phyloP scores from a whole-genome alignment of 2,113 vertebrate genomes.

The Lontra canadensis region DNA sequence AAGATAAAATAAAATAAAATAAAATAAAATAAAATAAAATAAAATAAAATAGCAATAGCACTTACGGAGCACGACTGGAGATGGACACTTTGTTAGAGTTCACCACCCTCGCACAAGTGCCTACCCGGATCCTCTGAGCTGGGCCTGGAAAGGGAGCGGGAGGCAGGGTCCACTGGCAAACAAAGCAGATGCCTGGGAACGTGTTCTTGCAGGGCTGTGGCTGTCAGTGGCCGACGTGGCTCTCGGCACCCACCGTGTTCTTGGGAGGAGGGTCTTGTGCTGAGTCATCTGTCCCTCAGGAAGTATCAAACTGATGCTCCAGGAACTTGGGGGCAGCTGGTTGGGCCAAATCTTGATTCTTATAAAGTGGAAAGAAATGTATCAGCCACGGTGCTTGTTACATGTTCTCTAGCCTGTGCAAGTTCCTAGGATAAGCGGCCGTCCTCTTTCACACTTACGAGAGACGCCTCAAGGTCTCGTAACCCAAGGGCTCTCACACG shows the following conservation, averaged over 20 bases:
- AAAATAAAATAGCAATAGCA: not conserved
- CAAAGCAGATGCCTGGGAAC: not conserved
- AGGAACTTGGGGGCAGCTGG: too few species aligned
- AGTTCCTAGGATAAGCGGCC: not conserved
- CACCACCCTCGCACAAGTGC: not conserved
- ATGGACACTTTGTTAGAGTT: not conserved
- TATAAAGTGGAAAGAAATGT: not conserved
- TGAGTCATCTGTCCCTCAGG: not conserved
- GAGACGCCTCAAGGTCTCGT: not conserved
- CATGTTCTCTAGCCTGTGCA: not conserved
- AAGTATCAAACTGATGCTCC: not conserved
- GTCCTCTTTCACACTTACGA: not conserved
- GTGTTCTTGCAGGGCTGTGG: not conserved
- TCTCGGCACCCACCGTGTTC: not conserved
- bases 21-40: not conserved
- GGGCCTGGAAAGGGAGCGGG: too few species aligned
- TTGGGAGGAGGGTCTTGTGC: not conserved
- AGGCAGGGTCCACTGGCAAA: not conserved
- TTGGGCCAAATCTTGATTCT: not conserved
- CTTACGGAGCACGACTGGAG: not conserved
- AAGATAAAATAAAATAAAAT: not conserved
- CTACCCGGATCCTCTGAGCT: not conserved
- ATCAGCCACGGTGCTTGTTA: not conserved
- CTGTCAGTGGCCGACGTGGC: accelerated
- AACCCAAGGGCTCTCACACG: too few species aligned